Base-by-base conservation (phyloP, 2,113 vertebrate species). In the Lampris megalopsis region DNA sequence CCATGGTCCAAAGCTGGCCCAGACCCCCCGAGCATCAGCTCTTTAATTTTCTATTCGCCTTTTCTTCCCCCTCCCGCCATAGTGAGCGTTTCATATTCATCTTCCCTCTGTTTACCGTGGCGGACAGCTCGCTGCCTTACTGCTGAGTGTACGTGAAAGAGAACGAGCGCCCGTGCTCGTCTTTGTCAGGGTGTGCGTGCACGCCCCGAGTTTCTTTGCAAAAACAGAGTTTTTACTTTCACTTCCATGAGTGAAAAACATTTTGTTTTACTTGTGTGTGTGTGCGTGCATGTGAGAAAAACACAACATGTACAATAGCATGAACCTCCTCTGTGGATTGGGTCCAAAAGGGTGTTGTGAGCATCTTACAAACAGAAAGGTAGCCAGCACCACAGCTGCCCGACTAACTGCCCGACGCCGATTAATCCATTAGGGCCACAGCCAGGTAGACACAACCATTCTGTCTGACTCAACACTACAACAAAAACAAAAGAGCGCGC, bases 131-230 rank as follows among this genome's bases (percentile, higher is more conserved):
- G 53, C 54, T 68, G 70, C 63, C 40, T 63, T 7, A 40, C 62
- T 45, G 72, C 47, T 42, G 13, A 3, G 1, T 63, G 59, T 24
- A 58, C 37, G 45, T 68, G 68, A 71, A 43, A 68, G 58, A 75
- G 56, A 81, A 79, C 67, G 77, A 74, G 87, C 64, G 72, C 56
- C 52, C 58, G 3, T 61, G 75, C 54, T n/a, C 71, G 64, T 85
- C 35, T 9, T 67, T 36, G 48, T 63, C 37, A 52, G 13, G 37
- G 54, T 75, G 56, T 86, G 54, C 45, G 45, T 74, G 10, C 73
- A 52, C 67, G 6, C n/a, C 50, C 50, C 43, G n/a, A 54, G 11
- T 54, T 54, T 11, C 11, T n/a, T 5, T 54, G 52, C 4, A 5
- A 54, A 13, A n/a, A 54, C 52, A 3, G 2, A 6, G 3, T 3